Conservation (phyloP, 1,140 invertebrate genomes). For the Ericerus pela region DNA sequence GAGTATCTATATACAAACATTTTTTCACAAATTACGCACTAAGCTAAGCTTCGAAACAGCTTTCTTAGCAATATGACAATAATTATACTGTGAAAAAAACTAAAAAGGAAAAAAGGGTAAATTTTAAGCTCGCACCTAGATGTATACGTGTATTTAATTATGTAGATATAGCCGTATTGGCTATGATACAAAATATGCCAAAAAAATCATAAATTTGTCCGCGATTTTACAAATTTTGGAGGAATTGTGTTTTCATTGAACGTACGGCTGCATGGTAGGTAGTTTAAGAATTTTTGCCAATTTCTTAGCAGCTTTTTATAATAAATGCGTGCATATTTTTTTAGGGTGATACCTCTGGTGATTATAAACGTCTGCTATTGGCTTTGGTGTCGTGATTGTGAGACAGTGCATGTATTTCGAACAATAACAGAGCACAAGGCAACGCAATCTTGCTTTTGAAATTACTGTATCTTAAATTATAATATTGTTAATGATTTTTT, state of each 20-base stretch:
- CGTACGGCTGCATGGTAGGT: not conserved
- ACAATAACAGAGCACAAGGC: no score
- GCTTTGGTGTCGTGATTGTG: no score
- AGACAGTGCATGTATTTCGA: no score
- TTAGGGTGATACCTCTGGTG: conserved; percentile 53
- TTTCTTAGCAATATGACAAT: not conserved
- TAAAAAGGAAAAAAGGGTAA: not conserved
- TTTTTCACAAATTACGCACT: not conserved
- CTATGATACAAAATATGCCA: not conserved
- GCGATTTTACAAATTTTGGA: not conserved
- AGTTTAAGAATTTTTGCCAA: no score
- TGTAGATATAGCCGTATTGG: not conserved
- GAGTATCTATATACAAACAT: conserved; percentile 17
- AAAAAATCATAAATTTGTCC: not conserved
- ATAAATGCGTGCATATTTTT: no score
- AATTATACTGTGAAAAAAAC: not conserved
- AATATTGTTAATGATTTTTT: no score
- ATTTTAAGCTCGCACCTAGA: not conserved
- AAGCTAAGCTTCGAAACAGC: not conserved
- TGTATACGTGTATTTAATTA: not conserved
- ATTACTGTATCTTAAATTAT: no score
- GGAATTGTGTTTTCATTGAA: not conserved
- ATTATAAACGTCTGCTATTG: conserved; percentile 78
- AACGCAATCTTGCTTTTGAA: no score
- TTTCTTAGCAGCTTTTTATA: no score